Evolutionary conservation across 2,797 vertebrate genomes (phyloP), one percentile per base, ranked within the genome.

Genomic region (Cirrhinus mrigala): DNA sequence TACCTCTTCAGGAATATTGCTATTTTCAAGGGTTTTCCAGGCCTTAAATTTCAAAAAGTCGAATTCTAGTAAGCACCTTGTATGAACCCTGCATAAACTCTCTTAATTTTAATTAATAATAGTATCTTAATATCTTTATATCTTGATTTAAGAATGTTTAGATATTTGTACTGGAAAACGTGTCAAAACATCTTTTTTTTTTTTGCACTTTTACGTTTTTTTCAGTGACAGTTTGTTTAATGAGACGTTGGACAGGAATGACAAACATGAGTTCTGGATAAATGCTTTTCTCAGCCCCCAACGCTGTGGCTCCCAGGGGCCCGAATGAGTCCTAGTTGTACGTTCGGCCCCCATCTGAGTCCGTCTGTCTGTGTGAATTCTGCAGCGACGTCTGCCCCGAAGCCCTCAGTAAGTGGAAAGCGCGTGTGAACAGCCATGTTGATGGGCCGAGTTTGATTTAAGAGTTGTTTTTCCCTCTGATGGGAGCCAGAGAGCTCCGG

Each of bases 381-480:
- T 54, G 54, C 16, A 14, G 78, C n/a, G 11, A 80, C 29, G 79
- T 81, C 66, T 52, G 62, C 79, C 69, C 9, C 11, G 46, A 22
- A 75, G 60, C 54, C 54, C 73, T 62, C 24, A 46, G 73, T 77
- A 82, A 73, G 80, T 46, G 37, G 37, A 71, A 27, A 40, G 85
- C 52, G 29, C 6, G 58, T 66, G 78, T 85, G 69, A 64, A 81
- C 70, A 29, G 64, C 29, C 16, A 11, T 58, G 62, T 7, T 70
- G 79, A 85, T 70, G 56, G 79, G 64, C 71, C 22, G 52, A 12
- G 83, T 60, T 33, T 88, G 87, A 88, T 88, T 87, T 85, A 85
- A 71, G 86, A 78, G 75, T 75, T 88, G 87, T 77, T 62, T 79
- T 85, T 77, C 14, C 16, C 10, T 79, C 18, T 88, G 87, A 88